phyloP scores from a whole-genome alignment of 2,888 invertebrate species.

The Trisateles emortualis region DNA sequence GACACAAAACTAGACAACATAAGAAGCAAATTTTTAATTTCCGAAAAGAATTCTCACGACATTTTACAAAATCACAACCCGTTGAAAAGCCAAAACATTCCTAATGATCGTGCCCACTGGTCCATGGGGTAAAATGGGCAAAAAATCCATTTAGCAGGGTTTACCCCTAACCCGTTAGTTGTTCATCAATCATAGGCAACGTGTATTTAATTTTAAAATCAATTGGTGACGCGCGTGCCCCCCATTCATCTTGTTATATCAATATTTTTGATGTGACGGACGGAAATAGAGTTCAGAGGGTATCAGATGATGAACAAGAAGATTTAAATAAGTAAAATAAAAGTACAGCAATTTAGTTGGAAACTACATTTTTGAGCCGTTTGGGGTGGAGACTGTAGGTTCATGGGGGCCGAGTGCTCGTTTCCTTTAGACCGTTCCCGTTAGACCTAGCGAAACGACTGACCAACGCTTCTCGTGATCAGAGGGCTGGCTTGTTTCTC shows the following conservation, averaged over 20 bases:
- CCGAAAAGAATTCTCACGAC: neutral
- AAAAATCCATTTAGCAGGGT: conserved; percentile 61
- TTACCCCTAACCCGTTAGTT: conserved; percentile 70
- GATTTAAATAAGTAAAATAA: too few species aligned
- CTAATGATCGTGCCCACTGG: conserved; percentile 50
- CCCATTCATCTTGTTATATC: conserved; percentile 83
- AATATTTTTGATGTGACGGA: conserved; percentile 69
- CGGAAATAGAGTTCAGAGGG: conserved; percentile 57
- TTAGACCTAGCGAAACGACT: too few species aligned
- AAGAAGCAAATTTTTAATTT: too few species aligned
- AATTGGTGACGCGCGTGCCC: conserved; percentile 81
- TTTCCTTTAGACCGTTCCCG: too few species aligned
- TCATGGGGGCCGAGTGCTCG: too few species aligned
- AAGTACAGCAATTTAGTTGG: too few species aligned
- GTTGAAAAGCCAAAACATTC: conserved; percentile 13
- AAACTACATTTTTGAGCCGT: too few species aligned
- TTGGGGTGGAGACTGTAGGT: too few species aligned
- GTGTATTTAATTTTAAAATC: conserved; percentile 82
- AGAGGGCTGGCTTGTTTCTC: too few species aligned
- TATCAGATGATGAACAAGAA: neutral
- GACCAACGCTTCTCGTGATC: too few species aligned
- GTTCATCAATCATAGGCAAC: conserved; percentile 76
- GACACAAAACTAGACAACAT: too few species aligned
- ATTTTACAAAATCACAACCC: conserved; percentile 14
- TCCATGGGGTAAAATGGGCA: conserved; percentile 47